Base-by-base conservation (phyloP, 2,888 invertebrate genomes). In the Ctena decussata region DNA sequence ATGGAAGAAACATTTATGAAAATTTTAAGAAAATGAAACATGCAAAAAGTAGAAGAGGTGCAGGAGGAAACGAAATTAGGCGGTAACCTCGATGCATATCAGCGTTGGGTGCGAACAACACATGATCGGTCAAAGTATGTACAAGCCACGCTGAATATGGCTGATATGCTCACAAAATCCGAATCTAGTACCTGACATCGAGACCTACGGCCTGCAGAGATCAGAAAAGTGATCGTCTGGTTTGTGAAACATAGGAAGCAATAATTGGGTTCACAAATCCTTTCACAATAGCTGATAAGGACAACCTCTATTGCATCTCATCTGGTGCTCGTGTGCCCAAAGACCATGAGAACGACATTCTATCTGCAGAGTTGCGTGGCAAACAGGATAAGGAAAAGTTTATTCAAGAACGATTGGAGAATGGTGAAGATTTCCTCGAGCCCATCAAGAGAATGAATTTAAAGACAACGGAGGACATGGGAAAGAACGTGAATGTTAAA, bases 1-100 rank as follows among this genome's bases (percentile, higher is more conserved):
- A 84, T 89, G 74, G 86, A 87, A 46, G 87, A 87, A 53, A 87
- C 88, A 3, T 84, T 84, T 46, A 87, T 84, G 82, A n/a, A n/a
- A n/a, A n/a, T n/a, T n/a, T n/a, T n/a, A n/a, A n/a, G n/a, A n/a
- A n/a, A n/a, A n/a, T 82, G 82, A 81, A 53, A 65, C 82, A 82
- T 37, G 71, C 82, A 5, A 86, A 87, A 70, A 57, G 27, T 57
- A 8, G 15, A 39, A 74, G 79, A 27, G 85, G 84, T 21, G 76
- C 87, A 49, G 85, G 82, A 30, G 82, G 85, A 21, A 60, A 78
- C 69, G 86, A 80, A 21, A 41, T 76, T 53, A 89, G 89, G 21
- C 6, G 44, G 35, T 1, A 89, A 89, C 46, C 77, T 80, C 49
- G 57, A 71, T 32, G 81, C 89, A 5, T 90, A 91, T 53, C 87